Percentiles rank a stretch among this genome's conserved stretches.
phyloP scores from a whole-genome alignment of 2,888 invertebrate genomes.

The Oscheius sp. region DNA sequence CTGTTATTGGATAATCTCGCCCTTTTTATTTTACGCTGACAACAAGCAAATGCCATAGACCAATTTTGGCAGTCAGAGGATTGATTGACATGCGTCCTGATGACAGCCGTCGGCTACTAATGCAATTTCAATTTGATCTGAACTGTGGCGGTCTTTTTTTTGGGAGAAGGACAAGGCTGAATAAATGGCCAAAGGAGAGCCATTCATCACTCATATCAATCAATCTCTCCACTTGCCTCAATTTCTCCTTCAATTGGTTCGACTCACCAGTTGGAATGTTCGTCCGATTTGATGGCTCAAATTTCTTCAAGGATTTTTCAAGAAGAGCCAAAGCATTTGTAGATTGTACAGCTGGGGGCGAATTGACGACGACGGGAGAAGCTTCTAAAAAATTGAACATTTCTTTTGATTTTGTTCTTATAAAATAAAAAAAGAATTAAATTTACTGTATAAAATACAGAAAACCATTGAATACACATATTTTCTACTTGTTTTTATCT shows the following conservation, averaged over 20 bases:
- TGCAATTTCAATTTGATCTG: conserved; percentile 23
- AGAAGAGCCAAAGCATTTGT: conserved; percentile 1
- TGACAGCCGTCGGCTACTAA: conserved; percentile 25
- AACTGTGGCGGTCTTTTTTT: background rate
- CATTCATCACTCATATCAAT: conserved; percentile 36
- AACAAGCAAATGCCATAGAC: no score
- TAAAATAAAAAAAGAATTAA: no score
- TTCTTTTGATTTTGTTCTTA: background rate
- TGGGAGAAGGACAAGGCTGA: conserved; percentile 1
- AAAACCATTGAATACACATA: no score
- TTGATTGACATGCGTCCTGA: conserved; percentile 15
- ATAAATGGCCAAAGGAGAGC: conserved; percentile 22
- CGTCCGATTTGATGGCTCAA: conserved; percentile 12
- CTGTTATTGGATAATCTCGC: no score
- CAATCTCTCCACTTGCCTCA: background rate
- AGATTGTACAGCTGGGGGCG: background rate
- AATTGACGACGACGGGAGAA: no score
- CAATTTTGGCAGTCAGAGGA: background rate
- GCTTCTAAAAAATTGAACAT: no score
- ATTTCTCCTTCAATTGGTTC: background rate
- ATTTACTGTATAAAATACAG: no score
- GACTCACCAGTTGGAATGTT: conserved; percentile 2
- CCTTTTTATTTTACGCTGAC: no score
- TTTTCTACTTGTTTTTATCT: background rate
- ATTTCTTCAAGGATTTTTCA: conserved; percentile 25